Evolutionary conservation across 2,797 vertebrate genomes (phyloP).

Genomic region (Numenius phaeopus): DNA sequence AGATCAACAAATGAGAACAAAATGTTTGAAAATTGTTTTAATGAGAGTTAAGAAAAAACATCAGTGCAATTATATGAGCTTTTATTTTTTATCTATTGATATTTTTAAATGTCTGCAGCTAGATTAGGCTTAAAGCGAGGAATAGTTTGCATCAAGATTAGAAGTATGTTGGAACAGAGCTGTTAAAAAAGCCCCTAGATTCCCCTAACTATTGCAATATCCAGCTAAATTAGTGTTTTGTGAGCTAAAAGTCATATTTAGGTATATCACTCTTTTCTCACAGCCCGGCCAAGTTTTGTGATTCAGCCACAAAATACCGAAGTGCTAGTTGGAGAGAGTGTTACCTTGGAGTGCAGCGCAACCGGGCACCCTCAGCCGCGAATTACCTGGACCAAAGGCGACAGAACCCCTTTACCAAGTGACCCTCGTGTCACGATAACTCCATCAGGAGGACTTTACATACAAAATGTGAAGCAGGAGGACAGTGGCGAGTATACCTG

Average conservation of each 20-base stretch:
- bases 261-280: background rate
- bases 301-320: slow-evolving; percentile 99
- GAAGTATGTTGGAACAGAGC: background rate
- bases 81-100: background rate
- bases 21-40: background rate
- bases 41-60: background rate
- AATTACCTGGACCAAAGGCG: slow-evolving; percentile 93
- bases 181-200: fast-evolving
- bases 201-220: background rate
- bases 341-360: slow-evolving; percentile 97
- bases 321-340: slow-evolving; percentile 95
- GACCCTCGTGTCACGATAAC: slow-evolving; percentile 93
- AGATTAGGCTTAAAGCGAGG: background rate
- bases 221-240: background rate
- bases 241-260: background rate
- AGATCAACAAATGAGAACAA: background rate
- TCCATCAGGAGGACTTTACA: slow-evolving; percentile 92
- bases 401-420: slow-evolving; percentile 88
- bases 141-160: background rate
- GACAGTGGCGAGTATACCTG: slow-evolving; percentile 95
- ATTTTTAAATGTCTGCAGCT: background rate
- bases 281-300: slow-evolving; percentile 95
- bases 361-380: slow-evolving; percentile 92
- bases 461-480: slow-evolving; percentile 89
- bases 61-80: background rate